These are phyloP conservation scores for Wiebesia pumilae DNA, from an alignment of 1,140 invertebrate species.

Conservation along the genomic window DNA sequence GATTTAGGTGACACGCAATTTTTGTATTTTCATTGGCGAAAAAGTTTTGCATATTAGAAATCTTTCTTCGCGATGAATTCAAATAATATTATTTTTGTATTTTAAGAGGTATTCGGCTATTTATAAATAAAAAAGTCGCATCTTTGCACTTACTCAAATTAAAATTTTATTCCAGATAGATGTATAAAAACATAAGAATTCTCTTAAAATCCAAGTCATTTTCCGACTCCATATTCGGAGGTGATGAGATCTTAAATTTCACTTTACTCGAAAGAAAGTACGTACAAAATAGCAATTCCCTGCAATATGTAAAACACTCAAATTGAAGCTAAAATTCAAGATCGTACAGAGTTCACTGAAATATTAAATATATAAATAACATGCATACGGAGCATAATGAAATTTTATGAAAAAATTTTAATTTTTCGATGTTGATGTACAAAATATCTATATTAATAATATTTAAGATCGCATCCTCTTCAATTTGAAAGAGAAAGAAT, in stretches of 20 bases:
- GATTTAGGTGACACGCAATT: too few relatives aligned
- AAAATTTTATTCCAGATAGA: conserved; percentile 9
- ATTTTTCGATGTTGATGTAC: not conserved
- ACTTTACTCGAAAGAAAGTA: not conserved
- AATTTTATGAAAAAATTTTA: not conserved
- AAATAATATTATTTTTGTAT: too few relatives aligned
- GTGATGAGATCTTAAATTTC: conserved; percentile 8
- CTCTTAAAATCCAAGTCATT: not conserved
- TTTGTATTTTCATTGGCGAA: too few relatives aligned
- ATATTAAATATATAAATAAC: not conserved
- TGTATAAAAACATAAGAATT: not conserved
- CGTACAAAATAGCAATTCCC: conserved; percentile 8
- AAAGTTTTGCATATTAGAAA: too few relatives aligned
- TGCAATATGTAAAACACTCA: conserved; percentile 7
- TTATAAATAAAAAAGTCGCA: not conserved
- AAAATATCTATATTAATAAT: too few relatives aligned
- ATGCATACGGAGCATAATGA: not conserved
- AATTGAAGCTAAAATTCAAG: not conserved
- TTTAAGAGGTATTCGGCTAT: too few relatives aligned
- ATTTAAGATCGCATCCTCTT: not conserved
- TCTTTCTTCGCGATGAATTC: too few relatives aligned
- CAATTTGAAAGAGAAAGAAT: too few relatives aligned
- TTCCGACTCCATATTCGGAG: not conserved
- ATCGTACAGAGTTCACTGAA: not conserved
- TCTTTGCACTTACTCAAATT: conserved; percentile 1